Evolutionary conservation across 2,888 invertebrate genomes (phyloP).

Genomic region (Nephrotoma guestfalica): DNA sequence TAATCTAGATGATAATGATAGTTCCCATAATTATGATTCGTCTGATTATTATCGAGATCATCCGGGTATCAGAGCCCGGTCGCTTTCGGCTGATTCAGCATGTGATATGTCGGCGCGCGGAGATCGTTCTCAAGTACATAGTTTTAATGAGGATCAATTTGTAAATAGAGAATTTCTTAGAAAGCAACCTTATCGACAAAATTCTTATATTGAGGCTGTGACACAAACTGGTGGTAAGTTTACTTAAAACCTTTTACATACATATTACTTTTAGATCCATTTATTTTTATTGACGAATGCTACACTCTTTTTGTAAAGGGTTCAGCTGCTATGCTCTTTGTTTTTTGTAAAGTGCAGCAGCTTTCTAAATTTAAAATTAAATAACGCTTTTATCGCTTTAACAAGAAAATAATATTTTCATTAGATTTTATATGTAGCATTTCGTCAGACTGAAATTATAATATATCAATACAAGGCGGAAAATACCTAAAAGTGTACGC

Average conservation of each 20-base stretch:
- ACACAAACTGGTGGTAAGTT: constrained; percentile 15
- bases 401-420: not conserved
- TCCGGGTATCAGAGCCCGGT: constrained; percentile 35
- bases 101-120: constrained; percentile 7
- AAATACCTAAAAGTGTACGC: not conserved
- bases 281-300: not conserved
- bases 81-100: constrained; percentile 15
- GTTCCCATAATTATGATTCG: constrained; percentile 6
- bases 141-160: constrained; percentile 15
- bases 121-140: not conserved
- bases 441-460: not conserved
- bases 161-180: constrained; percentile 11
- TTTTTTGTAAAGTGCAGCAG: not conserved
- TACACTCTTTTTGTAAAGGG: not conserved
- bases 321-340: not conserved
- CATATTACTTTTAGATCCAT: not conserved
- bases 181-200: constrained; percentile 32
- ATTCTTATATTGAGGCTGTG: constrained; percentile 34
- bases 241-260: not conserved
- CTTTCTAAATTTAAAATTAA: not conserved
- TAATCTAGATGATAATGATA: constrained; percentile 7
- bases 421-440: not conserved
- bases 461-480: not conserved
- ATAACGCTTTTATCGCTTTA: not conserved
- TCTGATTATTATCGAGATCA: not conserved